Evolutionary conservation across 2,113 vertebrate genomes (phyloP), one percentile per base, ranked within the genome.

Genomic region (Bagarius yarrelli): DNA sequence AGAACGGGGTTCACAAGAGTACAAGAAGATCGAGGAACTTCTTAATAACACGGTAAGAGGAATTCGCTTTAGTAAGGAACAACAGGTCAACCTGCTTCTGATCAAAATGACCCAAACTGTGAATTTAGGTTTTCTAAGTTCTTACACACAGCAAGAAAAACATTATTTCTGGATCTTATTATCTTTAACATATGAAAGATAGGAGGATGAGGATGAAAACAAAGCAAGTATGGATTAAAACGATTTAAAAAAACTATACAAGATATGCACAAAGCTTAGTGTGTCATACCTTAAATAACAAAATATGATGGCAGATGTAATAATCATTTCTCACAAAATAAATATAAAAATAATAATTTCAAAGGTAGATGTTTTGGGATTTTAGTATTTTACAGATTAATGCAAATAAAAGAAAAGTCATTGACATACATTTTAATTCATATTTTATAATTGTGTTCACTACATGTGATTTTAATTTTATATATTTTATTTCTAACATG

Each of bases 11-110:
- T 98, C 95, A 0, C 86, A 85, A 0, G 96, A 96, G 55, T 94
- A 97, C 83, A 92, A 91, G 78, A 97, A 95, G 91, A 98, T 99
- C 11, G 88, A 95, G 0, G 89, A 85, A 60, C 86, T 98, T 85
- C 93, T 99, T 57, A 93, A 14, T 82, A 97, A 95, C 84, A 15
- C n/a, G 85, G 97, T 99, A 89, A 94, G 91, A 85, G 83, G 59
- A 73, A 63, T 57, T 21, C 11, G 30, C 19, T 9, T 8, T 4
- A 19, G 27, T n/a, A 36, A 61, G 36, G 1, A 2, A 60, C 16
- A 40, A 47, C 44, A 47, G 44, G 44, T 47, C 6, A 47, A 47
- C 44, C 44, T 47, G 4, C 44, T 9, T n/a, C n/a, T n/a, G n/a
- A n/a, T n/a, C n/a, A n/a, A n/a, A n/a, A n/a, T n/a, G n/a, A n/a